Evolutionary conservation across 2,113 vertebrate genomes (phyloP).

Genomic region (Sardina pilchardus): DNA sequence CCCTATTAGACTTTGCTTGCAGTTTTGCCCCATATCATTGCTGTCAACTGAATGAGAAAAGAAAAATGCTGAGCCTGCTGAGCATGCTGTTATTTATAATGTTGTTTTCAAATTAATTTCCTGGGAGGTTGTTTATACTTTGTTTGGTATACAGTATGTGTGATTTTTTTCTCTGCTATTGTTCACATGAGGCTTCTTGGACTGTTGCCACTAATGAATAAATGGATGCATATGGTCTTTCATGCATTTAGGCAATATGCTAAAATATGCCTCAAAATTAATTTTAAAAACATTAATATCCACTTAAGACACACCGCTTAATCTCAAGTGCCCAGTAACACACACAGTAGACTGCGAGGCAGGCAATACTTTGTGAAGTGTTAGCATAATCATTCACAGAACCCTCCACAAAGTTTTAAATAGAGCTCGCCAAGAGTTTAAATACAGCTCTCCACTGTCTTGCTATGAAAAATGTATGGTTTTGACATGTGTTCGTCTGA

Average conservation of each 20-base stretch:
- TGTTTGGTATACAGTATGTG: background rate
- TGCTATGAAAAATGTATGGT: background rate
- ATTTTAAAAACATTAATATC: background rate
- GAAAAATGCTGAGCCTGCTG: background rate
- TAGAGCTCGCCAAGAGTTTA: background rate
- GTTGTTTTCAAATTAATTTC: background rate
- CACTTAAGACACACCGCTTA: background rate
- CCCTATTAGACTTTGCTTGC: background rate
- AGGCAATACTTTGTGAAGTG: background rate
- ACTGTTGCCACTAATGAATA: background rate
- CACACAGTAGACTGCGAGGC: background rate
- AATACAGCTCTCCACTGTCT: background rate
- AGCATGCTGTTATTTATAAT: background rate
- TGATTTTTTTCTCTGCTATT: background rate
- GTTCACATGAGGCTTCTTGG: background rate
- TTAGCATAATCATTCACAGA: background rate
- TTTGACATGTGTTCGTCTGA: background rate
- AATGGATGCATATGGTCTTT: background rate
- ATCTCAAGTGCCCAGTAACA: background rate
- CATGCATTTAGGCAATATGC: background rate
- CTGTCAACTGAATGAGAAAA: background rate
- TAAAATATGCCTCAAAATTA: background rate
- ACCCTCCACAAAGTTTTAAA: background rate
- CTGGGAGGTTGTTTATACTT: background rate
- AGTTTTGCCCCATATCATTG: background rate